Evolutionary conservation across 2,888 invertebrate species (phyloP).

Genomic region (Scaptomyza parva): DNA sequence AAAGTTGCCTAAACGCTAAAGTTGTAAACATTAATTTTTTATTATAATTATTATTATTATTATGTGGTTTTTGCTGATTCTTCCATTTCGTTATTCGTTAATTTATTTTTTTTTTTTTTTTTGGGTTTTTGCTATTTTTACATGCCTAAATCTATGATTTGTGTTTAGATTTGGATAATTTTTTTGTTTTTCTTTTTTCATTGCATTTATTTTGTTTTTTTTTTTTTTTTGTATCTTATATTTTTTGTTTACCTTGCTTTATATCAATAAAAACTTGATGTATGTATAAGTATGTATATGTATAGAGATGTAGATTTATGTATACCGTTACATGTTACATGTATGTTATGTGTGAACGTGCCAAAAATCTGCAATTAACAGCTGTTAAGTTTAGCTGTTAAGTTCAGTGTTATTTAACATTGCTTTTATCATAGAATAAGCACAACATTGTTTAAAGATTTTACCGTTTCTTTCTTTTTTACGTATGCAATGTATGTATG

Average conservation of each 20-base stretch:
- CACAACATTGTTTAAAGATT: constrained; percentile 31
- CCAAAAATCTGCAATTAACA: constrained; percentile 35
- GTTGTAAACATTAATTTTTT: constrained; percentile 25
- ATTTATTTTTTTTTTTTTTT: constrained; percentile 40
- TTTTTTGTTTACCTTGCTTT: constrained; percentile 4
- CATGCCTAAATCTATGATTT: constrained; percentile 61
- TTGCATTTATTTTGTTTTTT: constrained; percentile 9
- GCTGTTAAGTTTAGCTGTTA: constrained; percentile 21
- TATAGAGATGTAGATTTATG: constrained; percentile 11
- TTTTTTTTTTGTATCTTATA: constrained; percentile 6
- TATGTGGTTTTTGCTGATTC: constrained; percentile 28
- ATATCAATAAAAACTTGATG: constrained; percentile 35
- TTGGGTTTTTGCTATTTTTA: constrained; percentile 49
- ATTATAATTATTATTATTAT: constrained; percentile 8
- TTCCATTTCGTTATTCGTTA: constrained; percentile 41
- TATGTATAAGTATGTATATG: constrained; percentile 4
- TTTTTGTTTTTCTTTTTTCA: constrained; percentile 8
- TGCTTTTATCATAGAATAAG: constrained; percentile 42
- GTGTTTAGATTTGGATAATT: constrained; percentile 51
- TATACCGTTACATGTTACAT: constrained; percentile 14
- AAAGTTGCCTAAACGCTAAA: constrained; percentile 38
- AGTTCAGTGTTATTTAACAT: constrained; percentile 41
- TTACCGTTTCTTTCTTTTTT: constrained; percentile 1
- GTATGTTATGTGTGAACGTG: too few relatives aligned
- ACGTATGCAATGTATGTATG: constrained; percentile 22